Percentiles rank a stretch among this genome's conserved stretches.
Conservation (phyloP, 2,113 vertebrate genomes). For the cattle (Bos taurus) region DNA sequence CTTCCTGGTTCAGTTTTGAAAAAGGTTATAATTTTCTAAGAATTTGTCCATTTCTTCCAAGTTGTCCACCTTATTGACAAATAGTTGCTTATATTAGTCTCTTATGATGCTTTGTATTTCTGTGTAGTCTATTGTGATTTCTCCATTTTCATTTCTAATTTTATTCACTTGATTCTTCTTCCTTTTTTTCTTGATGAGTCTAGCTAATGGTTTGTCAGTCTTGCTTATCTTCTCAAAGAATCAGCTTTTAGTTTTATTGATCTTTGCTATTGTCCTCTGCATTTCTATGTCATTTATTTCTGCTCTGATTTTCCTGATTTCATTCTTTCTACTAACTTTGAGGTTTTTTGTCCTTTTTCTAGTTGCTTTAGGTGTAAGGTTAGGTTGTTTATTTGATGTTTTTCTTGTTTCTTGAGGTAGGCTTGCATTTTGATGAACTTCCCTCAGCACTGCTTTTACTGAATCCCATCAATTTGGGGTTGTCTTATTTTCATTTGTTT, state of each 20-base stretch:
- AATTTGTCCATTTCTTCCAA: neutral
- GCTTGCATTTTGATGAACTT: neutral
- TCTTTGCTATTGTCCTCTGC: neutral
- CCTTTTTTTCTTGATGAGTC: neutral
- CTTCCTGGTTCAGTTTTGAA: neutral
- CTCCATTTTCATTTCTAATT: neutral
- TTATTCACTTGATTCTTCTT: neutral
- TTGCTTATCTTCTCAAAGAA: neutral
- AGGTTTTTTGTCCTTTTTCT: neutral
- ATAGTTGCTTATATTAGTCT: neutral
- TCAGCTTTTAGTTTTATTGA: neutral
- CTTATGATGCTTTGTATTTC: neutral
- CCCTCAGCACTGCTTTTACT: neutral
- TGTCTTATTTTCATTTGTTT: neutral
- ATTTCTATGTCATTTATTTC: neutral
- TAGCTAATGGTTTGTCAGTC: neutral
- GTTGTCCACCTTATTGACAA: neutral
- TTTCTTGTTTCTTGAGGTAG: neutral
- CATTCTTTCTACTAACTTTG: neutral
- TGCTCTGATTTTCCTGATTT: neutral
- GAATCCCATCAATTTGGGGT: neutral
- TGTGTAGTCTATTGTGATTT: neutral
- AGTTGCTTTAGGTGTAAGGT: neutral
- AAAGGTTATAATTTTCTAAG: neutral
- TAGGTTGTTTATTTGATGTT: neutral